Percentiles rank a stretch among this genome's conserved stretches.
phyloP scores from a whole-genome alignment of 2,888 invertebrate genomes.

The Crossocerus cetratus region DNA sequence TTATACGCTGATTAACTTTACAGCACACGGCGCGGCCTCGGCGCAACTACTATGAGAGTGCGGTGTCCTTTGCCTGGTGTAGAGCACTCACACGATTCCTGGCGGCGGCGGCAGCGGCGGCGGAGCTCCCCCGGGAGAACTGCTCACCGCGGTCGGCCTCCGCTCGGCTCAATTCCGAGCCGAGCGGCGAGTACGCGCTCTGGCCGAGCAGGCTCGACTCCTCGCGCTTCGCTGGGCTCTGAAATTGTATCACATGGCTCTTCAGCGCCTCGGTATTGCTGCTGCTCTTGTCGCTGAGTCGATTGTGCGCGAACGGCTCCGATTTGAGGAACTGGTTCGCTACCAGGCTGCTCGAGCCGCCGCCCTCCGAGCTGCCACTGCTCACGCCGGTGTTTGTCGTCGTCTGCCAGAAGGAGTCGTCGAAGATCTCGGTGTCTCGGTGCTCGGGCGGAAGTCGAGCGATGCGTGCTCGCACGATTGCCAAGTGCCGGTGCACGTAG shows the following conservation, averaged over 20 bases:
- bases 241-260: slow-evolving; percentile 65
- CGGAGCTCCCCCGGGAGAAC: slow-evolving; percentile 12
- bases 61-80: slow-evolving; percentile 61
- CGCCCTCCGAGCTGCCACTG: slow-evolving; percentile 24
- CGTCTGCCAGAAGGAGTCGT: slow-evolving; percentile 68
- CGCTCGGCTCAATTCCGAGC: slow-evolving; percentile 54
- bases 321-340: slow-evolving; percentile 63
- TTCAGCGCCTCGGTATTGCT: slow-evolving; percentile 55
- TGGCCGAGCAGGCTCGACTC: not conserved
- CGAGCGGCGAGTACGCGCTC: not conserved
- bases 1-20: slow-evolving; percentile 65
- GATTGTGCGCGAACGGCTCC: slow-evolving; percentile 67
- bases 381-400: slow-evolving; percentile 9
- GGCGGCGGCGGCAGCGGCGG: slow-evolving; percentile 32
- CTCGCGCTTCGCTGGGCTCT: slow-evolving; percentile 57
- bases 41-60: slow-evolving; percentile 65
- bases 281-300: slow-evolving; percentile 63
- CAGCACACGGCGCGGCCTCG: slow-evolving; percentile 73
- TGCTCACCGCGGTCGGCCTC: slow-evolving; percentile 54
- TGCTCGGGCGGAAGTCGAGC: slow-evolving; percentile 71
- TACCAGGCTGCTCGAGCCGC: slow-evolving; percentile 54
- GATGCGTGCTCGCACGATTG: slow-evolving; percentile 89
- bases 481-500: slow-evolving; percentile 93
- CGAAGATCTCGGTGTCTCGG: slow-evolving; percentile 68
- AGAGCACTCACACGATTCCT: slow-evolving; percentile 46